Evolutionary conservation across 2,888 invertebrate genomes (phyloP), one percentile per base, ranked within the genome.

Genomic region (Pseudoips prasinana): DNA sequence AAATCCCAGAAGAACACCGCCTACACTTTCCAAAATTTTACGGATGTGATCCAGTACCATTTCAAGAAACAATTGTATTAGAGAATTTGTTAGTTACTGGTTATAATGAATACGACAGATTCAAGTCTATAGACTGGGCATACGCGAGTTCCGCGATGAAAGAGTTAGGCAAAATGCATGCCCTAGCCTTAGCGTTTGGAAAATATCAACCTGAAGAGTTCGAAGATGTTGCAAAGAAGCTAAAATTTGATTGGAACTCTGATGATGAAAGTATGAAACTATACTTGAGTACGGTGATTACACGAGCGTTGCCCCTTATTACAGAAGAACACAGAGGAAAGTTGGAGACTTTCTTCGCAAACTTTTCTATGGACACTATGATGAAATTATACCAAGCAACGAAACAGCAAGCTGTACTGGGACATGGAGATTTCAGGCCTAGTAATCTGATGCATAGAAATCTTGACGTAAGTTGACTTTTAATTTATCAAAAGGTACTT

Each of bases 361-460:
- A 26, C 9, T 25, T 1, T 5, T 29, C 10, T n/a, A 29, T 8
- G 22, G 26, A 8, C 6, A 20, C 1, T 25, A 26, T 17, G 14
- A 6, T 10, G 2, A 28, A 29, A 23, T 20, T 44, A 7, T 57
- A 50, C 22, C 40, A 39, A 14, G 18, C 25, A 1, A 25, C 8
- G 17, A 58, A n/a, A n/a, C n/a, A 19, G 44, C 56, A 22, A 43
- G 41, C 59, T 0, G 73, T 74, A 8, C 29, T 80, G 2, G 49
- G 48, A 0, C 80, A 81, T 9, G 74, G 75, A 0, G 80, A 79
- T 43, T 80, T 57, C 33, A 61, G 75, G 29, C 49, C 69, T 11
- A 76, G 75, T 29, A 79, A 79, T 28, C 38, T 77, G 18, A 46
- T 60, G 45, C 44, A 33, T 19, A 53, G 32, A 5, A 27, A 46